Percentiles rank a stretch among this genome's conserved stretches.
These are phyloP conservation scores for Cosmorhoe ocellata DNA, from an alignment of 2,888 invertebrate species.

Conservation along the genomic window DNA sequence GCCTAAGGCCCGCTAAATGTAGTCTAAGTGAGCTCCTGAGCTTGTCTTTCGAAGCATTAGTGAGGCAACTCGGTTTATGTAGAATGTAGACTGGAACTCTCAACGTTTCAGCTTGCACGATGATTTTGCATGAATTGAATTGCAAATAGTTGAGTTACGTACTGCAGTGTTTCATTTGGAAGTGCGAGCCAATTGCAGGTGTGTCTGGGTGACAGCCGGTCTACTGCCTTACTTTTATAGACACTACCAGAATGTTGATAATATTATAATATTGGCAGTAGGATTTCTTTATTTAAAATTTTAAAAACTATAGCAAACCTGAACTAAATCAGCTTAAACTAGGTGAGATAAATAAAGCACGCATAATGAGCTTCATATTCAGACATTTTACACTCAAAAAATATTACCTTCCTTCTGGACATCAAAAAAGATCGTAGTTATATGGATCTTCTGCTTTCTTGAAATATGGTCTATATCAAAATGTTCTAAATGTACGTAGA, in stretches of 20 bases:
- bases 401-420: too few species aligned
- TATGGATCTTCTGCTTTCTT: too few species aligned
- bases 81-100: conserved; percentile 32
- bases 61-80: conserved; percentile 44
- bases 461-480: too few species aligned
- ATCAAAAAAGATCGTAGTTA: too few species aligned
- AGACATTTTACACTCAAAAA: too few species aligned
- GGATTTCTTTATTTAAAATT: too few species aligned
- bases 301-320: too few species aligned
- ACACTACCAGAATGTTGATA: not conserved
- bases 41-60: conserved; percentile 60
- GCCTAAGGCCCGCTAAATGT: conserved; percentile 69
- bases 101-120: conserved; percentile 44
- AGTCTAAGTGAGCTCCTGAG: conserved; percentile 66
- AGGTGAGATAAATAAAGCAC: too few species aligned
- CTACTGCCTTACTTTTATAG: conserved; percentile 11
- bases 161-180: conserved; percentile 45
- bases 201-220: conserved; percentile 24
- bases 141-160: conserved; percentile 57
- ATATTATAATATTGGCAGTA: too few species aligned
- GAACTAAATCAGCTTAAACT: too few species aligned
- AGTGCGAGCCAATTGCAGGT: conserved; percentile 40
- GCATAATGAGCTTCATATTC: too few species aligned
- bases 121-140: conserved; percentile 63
- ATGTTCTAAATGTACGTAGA: too few species aligned